Percentiles rank a stretch among this genome's conserved stretches.
These are phyloP conservation scores for Rhyacichthys aspro DNA, from an alignment of 2,797 vertebrate species.

Conservation along the genomic window DNA sequence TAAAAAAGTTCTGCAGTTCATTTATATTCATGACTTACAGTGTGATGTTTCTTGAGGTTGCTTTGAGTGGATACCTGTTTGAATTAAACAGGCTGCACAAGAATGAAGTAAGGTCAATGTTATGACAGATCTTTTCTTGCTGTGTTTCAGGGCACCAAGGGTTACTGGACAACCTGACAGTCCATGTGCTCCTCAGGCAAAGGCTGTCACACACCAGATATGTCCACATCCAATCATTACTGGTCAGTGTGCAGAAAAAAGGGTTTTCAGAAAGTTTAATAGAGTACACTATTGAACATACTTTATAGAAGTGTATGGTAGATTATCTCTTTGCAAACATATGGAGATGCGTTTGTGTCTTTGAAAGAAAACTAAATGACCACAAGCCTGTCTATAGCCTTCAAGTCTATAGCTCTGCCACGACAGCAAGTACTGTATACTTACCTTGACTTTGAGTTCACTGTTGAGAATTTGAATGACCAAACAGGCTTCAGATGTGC, in stretches of 20 bases:
- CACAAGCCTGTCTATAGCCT: conserved; percentile 1
- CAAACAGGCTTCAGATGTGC: conserved; percentile 6
- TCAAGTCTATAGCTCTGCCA: not conserved
- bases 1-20: not conserved
- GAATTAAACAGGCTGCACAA: conserved; percentile 13
- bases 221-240: conserved; percentile 80
- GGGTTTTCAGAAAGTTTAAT: conserved; percentile 17
- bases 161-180: conserved; percentile 38
- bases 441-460: not conserved
- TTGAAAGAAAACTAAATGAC: conserved; percentile 26
- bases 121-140: conserved; percentile 28
- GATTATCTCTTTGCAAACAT: conserved; percentile 5
- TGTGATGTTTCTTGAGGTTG: not conserved
- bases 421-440: not conserved
- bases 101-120: conserved; percentile 12
- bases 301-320: not conserved
- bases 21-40: conserved; percentile 14
- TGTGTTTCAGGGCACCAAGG: conserved; percentile 54
- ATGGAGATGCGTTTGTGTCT: conserved; percentile 10
- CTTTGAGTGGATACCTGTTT: conserved; percentile 8
- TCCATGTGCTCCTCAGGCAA: conserved; percentile 54
- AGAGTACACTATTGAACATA: conserved; percentile 3
- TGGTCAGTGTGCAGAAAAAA: conserved; percentile 83
- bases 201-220: conserved; percentile 34
- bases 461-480: conserved; percentile 22